Percentiles rank a stretch among this genome's conserved stretches.
phyloP scores from a whole-genome alignment of 1,140 invertebrate species.

The Oreohelix idahoensis region DNA sequence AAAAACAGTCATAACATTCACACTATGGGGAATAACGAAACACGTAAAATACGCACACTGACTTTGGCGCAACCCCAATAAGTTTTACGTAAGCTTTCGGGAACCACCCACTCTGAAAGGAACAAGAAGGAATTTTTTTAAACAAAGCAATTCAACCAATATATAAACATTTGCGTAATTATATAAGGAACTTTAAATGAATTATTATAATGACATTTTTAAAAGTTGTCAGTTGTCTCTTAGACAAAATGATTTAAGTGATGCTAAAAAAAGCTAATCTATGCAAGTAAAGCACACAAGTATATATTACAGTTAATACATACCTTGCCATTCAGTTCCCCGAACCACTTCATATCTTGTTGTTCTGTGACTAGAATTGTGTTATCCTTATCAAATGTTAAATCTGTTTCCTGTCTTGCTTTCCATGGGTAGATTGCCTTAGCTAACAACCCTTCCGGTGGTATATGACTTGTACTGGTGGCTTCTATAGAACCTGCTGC shows the following conservation, averaged over 20 bases:
- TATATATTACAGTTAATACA: neutral
- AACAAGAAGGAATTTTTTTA: constrained; percentile 21
- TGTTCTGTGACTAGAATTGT: constrained; percentile 79
- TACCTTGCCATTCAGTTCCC: constrained; percentile 74
- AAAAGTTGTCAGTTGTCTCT: too few species aligned
- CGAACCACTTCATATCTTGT: constrained; percentile 82
- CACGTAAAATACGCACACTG: constrained; percentile 48
- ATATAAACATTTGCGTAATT: too few species aligned
- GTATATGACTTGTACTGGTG: constrained; percentile 40
- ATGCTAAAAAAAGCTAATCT: neutral
- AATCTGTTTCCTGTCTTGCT: constrained; percentile 80
- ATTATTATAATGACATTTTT: too few species aligned
- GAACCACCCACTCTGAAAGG: constrained; percentile 79
- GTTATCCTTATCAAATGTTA: constrained; percentile 82
- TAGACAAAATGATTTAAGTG: neutral
- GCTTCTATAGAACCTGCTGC: neutral
- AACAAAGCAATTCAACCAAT: neutral
- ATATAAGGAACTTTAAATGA: neutral
- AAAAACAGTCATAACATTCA: neutral
- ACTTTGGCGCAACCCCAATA: constrained; percentile 58
- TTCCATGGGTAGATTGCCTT: constrained; percentile 80
- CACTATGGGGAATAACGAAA: neutral
- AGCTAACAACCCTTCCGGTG: constrained; percentile 73
- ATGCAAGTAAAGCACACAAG: neutral
- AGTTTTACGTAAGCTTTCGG: constrained; percentile 82